Conservation (phyloP, 1,140 invertebrate genomes). For the Euwallacea similis region DNA sequence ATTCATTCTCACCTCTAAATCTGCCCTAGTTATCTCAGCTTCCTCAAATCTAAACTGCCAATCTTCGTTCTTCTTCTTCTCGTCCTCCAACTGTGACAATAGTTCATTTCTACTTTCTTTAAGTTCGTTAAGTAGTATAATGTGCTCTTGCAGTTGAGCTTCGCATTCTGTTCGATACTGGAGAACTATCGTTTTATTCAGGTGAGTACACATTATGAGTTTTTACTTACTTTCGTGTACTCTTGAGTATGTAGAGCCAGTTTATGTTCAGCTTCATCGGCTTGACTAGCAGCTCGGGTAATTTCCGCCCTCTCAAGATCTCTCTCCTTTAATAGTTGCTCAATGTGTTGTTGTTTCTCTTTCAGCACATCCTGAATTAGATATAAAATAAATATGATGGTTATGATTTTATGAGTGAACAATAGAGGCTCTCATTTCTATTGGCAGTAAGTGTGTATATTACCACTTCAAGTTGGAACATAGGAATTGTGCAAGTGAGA, state of each 20-base stretch:
- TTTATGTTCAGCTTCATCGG: constrained; percentile 67
- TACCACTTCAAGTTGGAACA: no score
- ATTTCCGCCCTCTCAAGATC: constrained; percentile 86
- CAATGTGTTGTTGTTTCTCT: constrained; percentile 92
- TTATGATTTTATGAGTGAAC: no score
- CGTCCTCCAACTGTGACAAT: constrained; percentile 75
- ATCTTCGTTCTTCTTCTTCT: constrained; percentile 87
- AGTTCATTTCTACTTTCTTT: constrained; percentile 70
- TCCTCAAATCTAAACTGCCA: constrained; percentile 90
- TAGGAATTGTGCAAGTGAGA: no score
- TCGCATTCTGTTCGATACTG: constrained; percentile 63
- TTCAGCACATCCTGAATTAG: constrained; percentile 78
- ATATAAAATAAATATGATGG: no score
- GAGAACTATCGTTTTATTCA: background rate
- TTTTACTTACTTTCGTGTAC: constrained; percentile 57
- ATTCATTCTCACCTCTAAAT: constrained; percentile 71
- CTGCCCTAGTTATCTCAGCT: constrained; percentile 75
- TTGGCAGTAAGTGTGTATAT: no score
- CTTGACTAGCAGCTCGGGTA: constrained; percentile 69
- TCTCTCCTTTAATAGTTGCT: constrained; percentile 83
- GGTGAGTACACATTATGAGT: background rate
- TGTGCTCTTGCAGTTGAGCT: constrained; percentile 54
- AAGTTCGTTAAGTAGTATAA: constrained; percentile 56
- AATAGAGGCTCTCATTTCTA: no score
- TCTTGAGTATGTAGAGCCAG: constrained; percentile 57